Conservation (phyloP, 2,888 invertebrate genomes). For the Calliopum simillimum region DNA sequence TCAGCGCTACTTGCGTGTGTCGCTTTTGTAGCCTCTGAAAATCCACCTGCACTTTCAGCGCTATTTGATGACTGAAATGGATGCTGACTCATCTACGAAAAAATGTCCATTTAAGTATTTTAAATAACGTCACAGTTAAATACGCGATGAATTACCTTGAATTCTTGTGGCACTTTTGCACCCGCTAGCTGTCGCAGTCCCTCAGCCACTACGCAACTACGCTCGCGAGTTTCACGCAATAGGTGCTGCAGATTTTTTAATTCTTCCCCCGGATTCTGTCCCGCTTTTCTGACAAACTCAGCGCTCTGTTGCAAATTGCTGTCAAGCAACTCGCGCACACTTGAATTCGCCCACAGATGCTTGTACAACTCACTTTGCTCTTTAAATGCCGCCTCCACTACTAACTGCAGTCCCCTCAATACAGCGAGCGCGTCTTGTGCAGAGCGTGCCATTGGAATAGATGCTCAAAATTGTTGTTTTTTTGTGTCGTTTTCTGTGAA, state of each 20-base stretch:
- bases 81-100: slow-evolving; percentile 47
- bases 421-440: slow-evolving; percentile 75
- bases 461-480: neutral
- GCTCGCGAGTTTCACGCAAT: slow-evolving; percentile 72
- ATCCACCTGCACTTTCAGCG: neutral
- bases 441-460: slow-evolving; percentile 63
- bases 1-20: slow-evolving; percentile 48
- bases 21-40: neutral
- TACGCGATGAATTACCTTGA: slow-evolving; percentile 9
- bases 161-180: slow-evolving; percentile 47
- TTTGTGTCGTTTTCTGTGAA: neutral
- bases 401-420: slow-evolving; percentile 76
- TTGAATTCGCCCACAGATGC: slow-evolving; percentile 78
- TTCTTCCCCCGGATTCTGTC: slow-evolving; percentile 57
- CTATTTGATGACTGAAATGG: slow-evolving; percentile 6
- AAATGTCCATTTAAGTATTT: neutral
- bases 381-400: slow-evolving; percentile 75
- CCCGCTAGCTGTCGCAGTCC: slow-evolving; percentile 75
- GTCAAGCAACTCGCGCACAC: slow-evolving; percentile 70
- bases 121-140: neutral
- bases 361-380: slow-evolving; percentile 74
- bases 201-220: slow-evolving; percentile 77
- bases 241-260: slow-evolving; percentile 67
- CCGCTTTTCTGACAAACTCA: slow-evolving; percentile 50
- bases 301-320: slow-evolving; percentile 52